phyloP scores from a whole-genome alignment of 1,140 invertebrate genomes.

The Nixonia krombeini region DNA sequence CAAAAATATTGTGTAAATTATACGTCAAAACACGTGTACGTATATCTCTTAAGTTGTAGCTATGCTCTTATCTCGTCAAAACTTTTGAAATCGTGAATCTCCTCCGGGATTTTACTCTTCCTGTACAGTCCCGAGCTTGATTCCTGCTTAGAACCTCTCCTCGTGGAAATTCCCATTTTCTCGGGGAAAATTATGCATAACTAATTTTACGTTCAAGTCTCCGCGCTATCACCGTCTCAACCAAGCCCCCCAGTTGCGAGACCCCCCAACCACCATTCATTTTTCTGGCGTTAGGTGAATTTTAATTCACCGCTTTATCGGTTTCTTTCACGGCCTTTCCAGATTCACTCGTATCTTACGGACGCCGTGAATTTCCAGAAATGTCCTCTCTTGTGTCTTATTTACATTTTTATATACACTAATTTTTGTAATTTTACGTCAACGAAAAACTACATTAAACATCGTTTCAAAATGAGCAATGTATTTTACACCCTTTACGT shows the following conservation, averaged over 20 bases:
- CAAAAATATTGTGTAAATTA: slow-evolving; percentile 10
- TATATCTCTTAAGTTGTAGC: slow-evolving; percentile 26
- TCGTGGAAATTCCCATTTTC: slow-evolving; percentile 39
- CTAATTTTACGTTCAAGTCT: slow-evolving; percentile 49
- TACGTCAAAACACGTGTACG: slow-evolving; percentile 17
- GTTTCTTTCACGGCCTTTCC: slow-evolving; percentile 15
- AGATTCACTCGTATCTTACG: slow-evolving; percentile 13
- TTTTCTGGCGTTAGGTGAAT: slow-evolving; percentile 36
- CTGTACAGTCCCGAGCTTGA: slow-evolving; percentile 19
- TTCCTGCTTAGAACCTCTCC: slow-evolving; percentile 7
- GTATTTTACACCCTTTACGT: too few species aligned
- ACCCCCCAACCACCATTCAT: slow-evolving; percentile 17
- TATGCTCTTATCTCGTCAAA: slow-evolving; percentile 31
- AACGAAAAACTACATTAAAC: too few species aligned
- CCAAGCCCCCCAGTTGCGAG: slow-evolving; percentile 12
- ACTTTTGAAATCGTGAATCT: slow-evolving; percentile 37
- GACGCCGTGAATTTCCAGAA: slow-evolving; percentile 12
- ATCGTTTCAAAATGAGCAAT: too few species aligned
- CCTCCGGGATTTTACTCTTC: slow-evolving; percentile 21
- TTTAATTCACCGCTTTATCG: slow-evolving; percentile 32
- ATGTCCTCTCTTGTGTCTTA: background rate
- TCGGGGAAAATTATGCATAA: slow-evolving; percentile 52
- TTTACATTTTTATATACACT: background rate
- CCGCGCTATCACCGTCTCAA: slow-evolving; percentile 18
- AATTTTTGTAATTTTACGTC: too few species aligned